Base-by-base conservation (phyloP, 1,140 invertebrate genomes). In the Trachelipus rathkii region DNA sequence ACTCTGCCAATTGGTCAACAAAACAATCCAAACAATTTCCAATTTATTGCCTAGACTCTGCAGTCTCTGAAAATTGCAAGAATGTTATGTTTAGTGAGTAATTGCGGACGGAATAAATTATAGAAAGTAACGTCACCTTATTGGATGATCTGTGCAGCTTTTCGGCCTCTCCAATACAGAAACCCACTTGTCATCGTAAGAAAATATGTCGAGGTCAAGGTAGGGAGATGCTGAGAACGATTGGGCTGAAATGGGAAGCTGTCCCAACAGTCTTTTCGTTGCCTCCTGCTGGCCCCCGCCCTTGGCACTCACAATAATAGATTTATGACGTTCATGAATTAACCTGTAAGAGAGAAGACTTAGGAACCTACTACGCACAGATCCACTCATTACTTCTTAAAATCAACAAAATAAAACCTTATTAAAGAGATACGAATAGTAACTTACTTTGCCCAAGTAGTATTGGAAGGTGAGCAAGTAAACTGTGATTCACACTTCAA, bases 181-280 rank as follows among this genome's bases (percentile, higher is more conserved):
- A 0, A 99, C 92, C 91, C 93, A 95, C 85, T 97, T 96, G 84
- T 98, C 95, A 84, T 98, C 95, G 84, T 98, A 98, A 83, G 91
- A 95, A 84, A 98, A 99, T 6, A 98, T 87, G 0, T 93, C 91
- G 72, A 95, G 87, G 85, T 98, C 95, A 15, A 99, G 87, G 85
- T 98, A 98, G 0, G 96, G 96, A 60, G 94, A 95, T 79, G 91
- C 91, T 77, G 92, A 95, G 82, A 94, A 97, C 0, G 94, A 96
- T 85, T 99, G 96, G 8, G 95, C 93, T 86, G 93, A 96, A 71
- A 98, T 95, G 0, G 96, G 96, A 74, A 99, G 87, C 85, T 96
- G 94, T 44, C 94, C 93, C 79, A 98, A 87, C 68, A 98, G 89
- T 77, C 95, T 87, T 85, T 95, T 94, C 0, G 93, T 93, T 5